Base-by-base conservation (phyloP, 2,113 vertebrate genomes). In the Mirounga angustirostris region DNA sequence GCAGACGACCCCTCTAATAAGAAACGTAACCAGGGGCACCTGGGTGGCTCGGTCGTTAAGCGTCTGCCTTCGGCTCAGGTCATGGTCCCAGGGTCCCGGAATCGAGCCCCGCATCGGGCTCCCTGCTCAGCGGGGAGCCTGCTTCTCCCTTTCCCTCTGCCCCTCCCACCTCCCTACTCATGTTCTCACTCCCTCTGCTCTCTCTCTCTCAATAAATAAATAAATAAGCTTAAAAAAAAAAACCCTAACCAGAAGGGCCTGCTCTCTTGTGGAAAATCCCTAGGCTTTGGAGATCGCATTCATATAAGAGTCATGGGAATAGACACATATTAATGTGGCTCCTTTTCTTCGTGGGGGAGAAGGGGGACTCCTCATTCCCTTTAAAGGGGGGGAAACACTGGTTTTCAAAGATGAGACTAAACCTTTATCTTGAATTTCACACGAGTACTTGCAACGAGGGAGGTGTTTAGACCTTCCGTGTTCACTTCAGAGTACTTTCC, bases 271-370 rank as follows among this genome's bases (percentile, higher is more conserved):
- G 95, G 97, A 98, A 97, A 98, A 96, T 90, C 94, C 96, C 84
- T 98, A 98, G 98, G 96, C 98, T 99, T 98, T 98, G 97, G 98
- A 98, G 98, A 97, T 98, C 36, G 81, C 98, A 97, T 94, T 98
- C 95, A 98, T 63, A 95, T 89, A 93, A 97, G 98, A 98, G 98
- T 94, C 97, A 97, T 97, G 97, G 95, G 98, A 98, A 97, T 98
- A 92, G 98, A 98, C 95, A 97, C 98, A 95, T 97, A 97, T 95
- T 98, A 96, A 97, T 98, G 83, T 97, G 98, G 98, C 98, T 98
- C 97, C 89, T 91, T 98, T 95, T 98, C 97, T 98, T 96, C 98
- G 26, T 96, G 94, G 96, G 95, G 97, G 97, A 24, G 63, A 97
- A 98, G 95, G 58, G 97, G 94, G 97, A 98, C 96, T 98, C 94